A percentile compares a stretch with the other conserved stretches of the same genome.
Evolutionary conservation across 2,113 vertebrate genomes (phyloP).

Genomic region (Pygathrix nemaeus): DNA sequence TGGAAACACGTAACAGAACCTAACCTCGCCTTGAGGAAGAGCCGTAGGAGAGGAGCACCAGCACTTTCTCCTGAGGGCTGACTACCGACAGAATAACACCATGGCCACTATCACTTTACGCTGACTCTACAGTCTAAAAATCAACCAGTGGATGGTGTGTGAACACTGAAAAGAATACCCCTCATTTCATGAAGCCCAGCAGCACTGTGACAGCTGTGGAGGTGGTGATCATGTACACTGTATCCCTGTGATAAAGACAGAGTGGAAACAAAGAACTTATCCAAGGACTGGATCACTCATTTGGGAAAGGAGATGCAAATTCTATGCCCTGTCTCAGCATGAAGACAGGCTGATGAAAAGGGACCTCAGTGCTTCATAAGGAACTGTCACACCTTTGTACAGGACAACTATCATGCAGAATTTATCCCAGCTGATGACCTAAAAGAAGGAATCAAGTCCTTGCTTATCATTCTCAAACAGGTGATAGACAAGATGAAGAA

Average conservation of each 20-base stretch:
- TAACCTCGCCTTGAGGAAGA: background rate
- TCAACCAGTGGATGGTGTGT: background rate
- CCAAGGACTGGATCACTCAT: background rate
- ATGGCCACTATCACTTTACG: background rate
- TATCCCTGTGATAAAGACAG: background rate
- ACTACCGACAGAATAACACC: background rate
- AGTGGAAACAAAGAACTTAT: background rate
- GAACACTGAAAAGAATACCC: background rate
- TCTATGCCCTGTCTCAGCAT: background rate
- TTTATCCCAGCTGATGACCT: background rate
- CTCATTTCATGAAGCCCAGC: background rate
- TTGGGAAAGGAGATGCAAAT: background rate
- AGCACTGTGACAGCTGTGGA: background rate
- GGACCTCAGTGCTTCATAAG: background rate
- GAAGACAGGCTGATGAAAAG: background rate
- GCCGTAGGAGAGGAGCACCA: background rate
- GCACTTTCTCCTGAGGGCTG: background rate
- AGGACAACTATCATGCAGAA: background rate
- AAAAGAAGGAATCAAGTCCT: background rate
- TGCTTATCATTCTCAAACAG: background rate
- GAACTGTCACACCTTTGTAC: constrained; percentile 23
- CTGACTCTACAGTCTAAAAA: background rate
- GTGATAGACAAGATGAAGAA: background rate
- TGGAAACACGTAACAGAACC: background rate
- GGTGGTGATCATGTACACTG: background rate